Base-by-base conservation (phyloP, 2,113 vertebrate species). In the Dicerorhinus sumatrensis region DNA sequence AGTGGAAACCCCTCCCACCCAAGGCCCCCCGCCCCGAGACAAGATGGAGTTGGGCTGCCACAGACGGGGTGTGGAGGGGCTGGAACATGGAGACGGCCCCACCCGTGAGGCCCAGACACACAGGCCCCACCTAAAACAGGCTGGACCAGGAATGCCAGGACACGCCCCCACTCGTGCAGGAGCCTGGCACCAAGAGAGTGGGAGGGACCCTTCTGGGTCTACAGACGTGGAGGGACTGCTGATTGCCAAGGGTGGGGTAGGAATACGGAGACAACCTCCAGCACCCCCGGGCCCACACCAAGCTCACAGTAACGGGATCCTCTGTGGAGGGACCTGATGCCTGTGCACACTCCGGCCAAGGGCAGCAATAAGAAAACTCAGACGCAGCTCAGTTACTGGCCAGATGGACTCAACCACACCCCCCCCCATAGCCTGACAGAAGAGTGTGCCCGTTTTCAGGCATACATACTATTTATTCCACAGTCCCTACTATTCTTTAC, bases 81-180 rank as follows among this genome's bases (percentile, higher is more conserved):
- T 10, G 23, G 72, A 12, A 27, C 17, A 8, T 11, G 29, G 67
- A 21, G n/a, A 13, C 39, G 21, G 33, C 1, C 2, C 33, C 8
- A 10, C 46, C 46, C 54, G 5, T 12, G 51, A 54, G 51, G 12
- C 14, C 51, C 51, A 54, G 51, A 54, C 13, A 16, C 51, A 54
- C 46, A 51, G 75, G 46, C 70, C n/a, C 70, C 11, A 54, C 54
- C 77, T 58, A 58, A 36, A 9, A n/a, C 33, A 77, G 73, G 42
- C 73, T 48, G 73, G 73, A 48, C 42, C 73, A 76, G 73, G 73
- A 76, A 76, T 2, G 16, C 20, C 56, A 39, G 36, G 56, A 62
- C 14, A 29, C 10, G 27, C 36, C 6, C 2, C 25, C 11, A 33
- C 27, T 36, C 9, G 5, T 1, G 6, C 16, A 20, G 3, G n/a